Evolutionary conservation across 2,113 vertebrate species (phyloP).

Genomic region (Sardina pilchardus): DNA sequence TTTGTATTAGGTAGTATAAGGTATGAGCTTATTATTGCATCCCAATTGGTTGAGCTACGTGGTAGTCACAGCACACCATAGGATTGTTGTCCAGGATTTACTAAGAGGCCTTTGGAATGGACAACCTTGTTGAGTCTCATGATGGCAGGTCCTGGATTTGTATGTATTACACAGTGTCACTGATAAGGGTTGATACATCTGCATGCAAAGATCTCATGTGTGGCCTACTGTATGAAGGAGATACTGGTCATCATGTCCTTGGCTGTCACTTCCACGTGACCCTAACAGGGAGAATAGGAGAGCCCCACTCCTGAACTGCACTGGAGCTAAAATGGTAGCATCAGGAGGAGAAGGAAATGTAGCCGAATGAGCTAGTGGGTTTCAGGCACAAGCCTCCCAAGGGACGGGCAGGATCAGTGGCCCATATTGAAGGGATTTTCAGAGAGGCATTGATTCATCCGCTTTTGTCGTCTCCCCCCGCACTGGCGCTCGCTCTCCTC

Average conservation of each 20-base stretch:
- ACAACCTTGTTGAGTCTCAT: neutral
- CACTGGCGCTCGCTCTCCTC: neutral
- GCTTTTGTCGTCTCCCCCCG: neutral
- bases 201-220: too few species aligned
- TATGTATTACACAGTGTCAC: too few species aligned
- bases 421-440: constrained; percentile 13
- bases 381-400: neutral
- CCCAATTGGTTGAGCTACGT: neutral
- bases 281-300: neutral
- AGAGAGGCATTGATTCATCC: constrained; percentile 5
- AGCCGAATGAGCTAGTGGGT: neutral
- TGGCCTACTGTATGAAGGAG: too few species aligned
- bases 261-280: neutral
- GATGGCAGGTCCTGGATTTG: too few species aligned
- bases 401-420: neutral
- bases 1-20: neutral
- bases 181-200: too few species aligned
- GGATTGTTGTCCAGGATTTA: neutral
- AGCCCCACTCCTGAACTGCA: neutral
- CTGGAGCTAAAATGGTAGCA: neutral
- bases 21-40: neutral
- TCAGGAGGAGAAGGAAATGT: neutral
- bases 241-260: neutral
- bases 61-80: neutral
- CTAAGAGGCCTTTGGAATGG: neutral